Evolutionary conservation across 2,797 vertebrate genomes (phyloP), one percentile per base, ranked within the genome.

Genomic region (Neoniphon sammara): DNA sequence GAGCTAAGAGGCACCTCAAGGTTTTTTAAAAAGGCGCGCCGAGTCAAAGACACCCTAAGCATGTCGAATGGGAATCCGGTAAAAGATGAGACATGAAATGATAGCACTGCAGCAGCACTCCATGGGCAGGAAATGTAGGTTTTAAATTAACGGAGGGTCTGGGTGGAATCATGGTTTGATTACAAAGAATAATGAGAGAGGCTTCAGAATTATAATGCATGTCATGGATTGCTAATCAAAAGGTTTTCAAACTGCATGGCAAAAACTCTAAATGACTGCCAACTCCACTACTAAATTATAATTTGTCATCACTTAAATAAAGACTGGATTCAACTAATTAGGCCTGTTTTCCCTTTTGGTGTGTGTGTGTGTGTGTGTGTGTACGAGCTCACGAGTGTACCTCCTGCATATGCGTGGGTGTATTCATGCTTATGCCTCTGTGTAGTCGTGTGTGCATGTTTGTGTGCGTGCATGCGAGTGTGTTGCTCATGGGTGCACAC

Each of bases 111-210:
- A 58, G 55, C 49, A 58, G 55, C 49, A n/a, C 70, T 82, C 76
- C 83, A 89, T 69, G 81, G 71, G 86, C 77, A 50, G 62, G 66
- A 72, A 78, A 78, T 81, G 36, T 42, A 63, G 61, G 57, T 79
- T 91, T 92, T 65, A 81, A 91, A 88, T 90, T 70, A 86, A 84
- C 85, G 20, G 18, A 56, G 61, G 57, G 72, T 76, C 81, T 85
- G 79, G 77, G 72, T 80, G 70, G 82, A 85, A 81, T 82, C 67
- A 39, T 49, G 49, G 79, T 79, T 85, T 88, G 88, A 90, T 88
- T 86, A 86, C 84, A 75, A 59, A 80, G 75, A 75, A 79, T 88
- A 90, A 88, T 89, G 78, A 89, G 78, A 82, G 50, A 81, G 77
- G 65, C 58, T 63, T 82, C 58, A 53, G 66, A 80, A 74, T 86